phyloP scores from a whole-genome alignment of 2,113 vertebrate species.

The Isichthys henryi region DNA sequence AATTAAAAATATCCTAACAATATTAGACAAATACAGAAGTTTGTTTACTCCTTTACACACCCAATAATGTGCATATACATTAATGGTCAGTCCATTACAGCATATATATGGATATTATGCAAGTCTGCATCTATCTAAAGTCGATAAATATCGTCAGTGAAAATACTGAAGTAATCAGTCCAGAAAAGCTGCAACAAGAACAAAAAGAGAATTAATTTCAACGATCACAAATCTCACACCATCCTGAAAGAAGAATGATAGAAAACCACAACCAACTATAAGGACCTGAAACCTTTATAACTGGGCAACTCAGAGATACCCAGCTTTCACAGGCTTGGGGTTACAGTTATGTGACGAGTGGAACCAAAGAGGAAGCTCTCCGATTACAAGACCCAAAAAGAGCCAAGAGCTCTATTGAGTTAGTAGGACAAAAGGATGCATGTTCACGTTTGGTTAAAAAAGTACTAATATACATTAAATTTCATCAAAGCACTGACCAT shows the following conservation, averaged over 20 bases:
- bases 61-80: not conserved
- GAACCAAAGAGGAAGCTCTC: not conserved
- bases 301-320: not conserved
- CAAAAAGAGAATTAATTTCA: not conserved
- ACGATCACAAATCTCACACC: slow-evolving; percentile 73
- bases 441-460: not conserved
- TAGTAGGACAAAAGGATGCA: not conserved
- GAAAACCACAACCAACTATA: slow-evolving; percentile 81
- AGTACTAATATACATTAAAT: not conserved
- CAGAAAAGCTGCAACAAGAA: not conserved
- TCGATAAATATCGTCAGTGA: not conserved
- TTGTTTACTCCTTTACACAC: slow-evolving; percentile 4
- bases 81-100: not conserved
- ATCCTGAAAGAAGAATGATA: slow-evolving; percentile 80
- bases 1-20: not conserved
- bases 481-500: not conserved
- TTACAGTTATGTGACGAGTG: not conserved
- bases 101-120: not conserved
- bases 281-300: slow-evolving; percentile 53
- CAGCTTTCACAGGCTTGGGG: not conserved
- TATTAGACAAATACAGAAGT: not conserved
- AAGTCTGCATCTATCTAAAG: not conserved
- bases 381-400: not conserved
- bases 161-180: not conserved
- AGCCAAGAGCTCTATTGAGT: not conserved